These are phyloP conservation scores for Malurus cyaneus DNA, from an alignment of 2,113 vertebrate species.

Conservation along the genomic window DNA sequence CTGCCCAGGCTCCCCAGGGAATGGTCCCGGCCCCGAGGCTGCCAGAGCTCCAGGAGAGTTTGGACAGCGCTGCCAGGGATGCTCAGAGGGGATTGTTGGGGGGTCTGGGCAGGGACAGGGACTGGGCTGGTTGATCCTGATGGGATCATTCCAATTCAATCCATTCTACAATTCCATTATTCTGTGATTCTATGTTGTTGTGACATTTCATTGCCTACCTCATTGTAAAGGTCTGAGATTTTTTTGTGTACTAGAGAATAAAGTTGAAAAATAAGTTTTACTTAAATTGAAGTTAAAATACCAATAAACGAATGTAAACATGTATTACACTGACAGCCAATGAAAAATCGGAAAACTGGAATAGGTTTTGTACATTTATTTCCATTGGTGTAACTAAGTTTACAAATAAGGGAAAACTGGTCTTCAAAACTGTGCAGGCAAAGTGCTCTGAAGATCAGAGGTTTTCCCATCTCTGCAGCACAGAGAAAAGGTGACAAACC, in stretches of 20 bases:
- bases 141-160: neutral
- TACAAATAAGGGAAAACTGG: neutral
- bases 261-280: neutral
- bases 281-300: neutral
- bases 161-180: neutral
- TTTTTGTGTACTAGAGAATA: neutral
- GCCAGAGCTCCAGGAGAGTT: neutral
- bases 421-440: neutral
- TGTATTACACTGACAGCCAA: neutral
- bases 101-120: neutral
- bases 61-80: neutral
- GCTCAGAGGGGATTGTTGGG: rapidly evolving
- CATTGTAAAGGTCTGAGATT: no score
- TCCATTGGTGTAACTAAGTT: neutral
- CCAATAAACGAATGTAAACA: neutral
- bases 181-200: neutral
- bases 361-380: neutral
- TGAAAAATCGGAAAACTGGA: neutral
- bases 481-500: neutral
- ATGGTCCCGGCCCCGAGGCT: neutral
- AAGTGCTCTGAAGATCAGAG: neutral
- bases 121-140: neutral
- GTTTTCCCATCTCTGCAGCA: neutral
- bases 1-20: neutral
- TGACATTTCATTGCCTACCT: neutral